Evolutionary conservation across 2,113 vertebrate genomes (phyloP), one percentile per base, ranked within the genome.

Genomic region (Coregonus clupeaformis): DNA sequence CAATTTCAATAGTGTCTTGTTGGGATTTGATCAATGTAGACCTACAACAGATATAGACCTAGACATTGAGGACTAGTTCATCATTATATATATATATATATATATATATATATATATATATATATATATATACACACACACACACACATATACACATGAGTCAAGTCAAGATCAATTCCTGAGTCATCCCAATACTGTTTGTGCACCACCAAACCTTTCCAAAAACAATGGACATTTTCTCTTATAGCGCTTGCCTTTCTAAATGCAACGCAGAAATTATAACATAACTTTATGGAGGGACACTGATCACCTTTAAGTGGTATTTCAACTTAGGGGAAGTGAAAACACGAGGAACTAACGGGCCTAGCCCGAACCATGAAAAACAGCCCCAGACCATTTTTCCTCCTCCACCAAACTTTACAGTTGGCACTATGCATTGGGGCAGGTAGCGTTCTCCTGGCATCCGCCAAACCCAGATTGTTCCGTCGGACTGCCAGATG

Each of bases 171-270:
- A 6, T 36, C 32, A 7, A 76, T 78, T 85, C 81, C 79, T 77
- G 75, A 84, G 72, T 78, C 47, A 55, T 78, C 78, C 73, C 55
- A 84, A 80, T 64, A 75, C 57, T 11, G 64, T 13, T 3, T 49
- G 13, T 14, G 47, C 47, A 49, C 66, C 45, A 75, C 32, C 65
- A 68, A 68, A 27, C 47, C 6, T 13, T 22, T 55, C n/a, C 30
- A 20, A 59, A 5, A 59, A 59, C 20, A 59, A 59, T 22, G 4
- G 20, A 22, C 5, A 4, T 59, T 1, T 6, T 22, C 1, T 59
- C 18, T 20, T 18, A 59, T 6, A 59, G 16, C 55, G 5, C 20
- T n/a, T 20, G 4, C 20, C 16, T 7, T n/a, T 59, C 18, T 20
- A 6, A 59, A 22, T n/a, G 20, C 57, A 59, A 5, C n/a, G 6